Evolutionary conservation across 1,140 invertebrate genomes (phyloP).

Genomic region (Parapsyche elsis): DNA sequence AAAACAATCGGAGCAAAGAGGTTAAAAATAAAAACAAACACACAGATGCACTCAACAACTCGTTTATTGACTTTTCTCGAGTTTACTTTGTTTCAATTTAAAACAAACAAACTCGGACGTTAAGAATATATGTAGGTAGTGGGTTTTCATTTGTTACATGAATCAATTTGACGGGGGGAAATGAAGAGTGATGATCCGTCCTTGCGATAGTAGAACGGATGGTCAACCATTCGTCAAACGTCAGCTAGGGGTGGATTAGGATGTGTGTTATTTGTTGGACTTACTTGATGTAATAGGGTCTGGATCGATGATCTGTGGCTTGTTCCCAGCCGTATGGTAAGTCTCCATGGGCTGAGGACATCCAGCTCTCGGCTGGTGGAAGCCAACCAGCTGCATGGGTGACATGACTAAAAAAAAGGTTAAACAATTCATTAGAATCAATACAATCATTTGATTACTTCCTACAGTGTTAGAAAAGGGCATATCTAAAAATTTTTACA

Average conservation of each 20-base stretch:
- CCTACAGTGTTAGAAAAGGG: too few species aligned
- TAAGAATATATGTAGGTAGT: background rate
- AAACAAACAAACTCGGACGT: too few species aligned
- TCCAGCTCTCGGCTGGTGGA: conserved; percentile 85
- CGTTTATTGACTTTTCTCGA: too few species aligned
- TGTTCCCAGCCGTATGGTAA: conserved; percentile 92
- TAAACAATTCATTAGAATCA: background rate
- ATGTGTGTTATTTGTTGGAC: conserved; percentile 55
- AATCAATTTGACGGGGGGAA: background rate
- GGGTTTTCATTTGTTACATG: background rate
- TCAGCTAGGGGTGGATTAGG: background rate
- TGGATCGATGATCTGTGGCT: conserved; percentile 80
- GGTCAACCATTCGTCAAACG: background rate
- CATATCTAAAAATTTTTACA: too few species aligned
- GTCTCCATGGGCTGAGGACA: conserved; percentile 64
- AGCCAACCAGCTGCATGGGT: conserved; percentile 85
- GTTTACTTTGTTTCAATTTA: too few species aligned
- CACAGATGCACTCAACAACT: background rate
- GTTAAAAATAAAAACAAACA: background rate
- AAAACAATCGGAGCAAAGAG: conserved; percentile 56
- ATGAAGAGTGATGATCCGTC: background rate
- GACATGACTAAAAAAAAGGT: conserved; percentile 73
- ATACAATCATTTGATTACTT: too few species aligned
- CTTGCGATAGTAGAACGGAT: background rate
- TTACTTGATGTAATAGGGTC: conserved; percentile 92